Conservation (phyloP, 2,888 invertebrate genomes). For the Nomada fucata region DNA sequence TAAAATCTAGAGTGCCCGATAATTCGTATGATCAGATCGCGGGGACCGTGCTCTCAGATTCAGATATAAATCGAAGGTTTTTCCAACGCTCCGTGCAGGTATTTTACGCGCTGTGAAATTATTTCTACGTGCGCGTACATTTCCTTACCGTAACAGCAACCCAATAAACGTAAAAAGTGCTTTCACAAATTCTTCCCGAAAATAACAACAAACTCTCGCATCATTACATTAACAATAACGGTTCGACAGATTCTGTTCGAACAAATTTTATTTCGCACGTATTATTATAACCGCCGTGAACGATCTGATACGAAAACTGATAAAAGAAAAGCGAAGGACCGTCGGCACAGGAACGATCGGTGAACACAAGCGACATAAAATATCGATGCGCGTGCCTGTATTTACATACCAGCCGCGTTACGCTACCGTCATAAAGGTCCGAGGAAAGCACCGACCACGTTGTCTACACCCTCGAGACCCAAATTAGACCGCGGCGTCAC, state of each 20-base stretch:
- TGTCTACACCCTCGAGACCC: not conserved
- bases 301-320: no score
- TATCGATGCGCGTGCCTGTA: no score
- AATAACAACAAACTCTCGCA: no score
- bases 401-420: no score
- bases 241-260: no score
- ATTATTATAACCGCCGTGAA: no score
- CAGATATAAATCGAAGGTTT: conserved; percentile 1
- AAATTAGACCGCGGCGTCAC: conserved; percentile 3
- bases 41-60: not conserved
- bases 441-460: not conserved
- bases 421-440: not conserved
- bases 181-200: not conserved
- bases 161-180: no score
- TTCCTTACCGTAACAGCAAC: not conserved
- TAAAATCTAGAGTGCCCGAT: not conserved
- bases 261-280: no score
- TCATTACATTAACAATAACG: no score
- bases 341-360: no score
- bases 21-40: not conserved
- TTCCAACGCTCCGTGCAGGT: not conserved
- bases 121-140: not conserved
- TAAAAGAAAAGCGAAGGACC: no score
- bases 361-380: no score
- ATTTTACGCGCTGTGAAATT: not conserved